These are phyloP conservation scores for Urechis unicinctus DNA, from an alignment of 2,888 invertebrate genomes.

Conservation along the genomic window DNA sequence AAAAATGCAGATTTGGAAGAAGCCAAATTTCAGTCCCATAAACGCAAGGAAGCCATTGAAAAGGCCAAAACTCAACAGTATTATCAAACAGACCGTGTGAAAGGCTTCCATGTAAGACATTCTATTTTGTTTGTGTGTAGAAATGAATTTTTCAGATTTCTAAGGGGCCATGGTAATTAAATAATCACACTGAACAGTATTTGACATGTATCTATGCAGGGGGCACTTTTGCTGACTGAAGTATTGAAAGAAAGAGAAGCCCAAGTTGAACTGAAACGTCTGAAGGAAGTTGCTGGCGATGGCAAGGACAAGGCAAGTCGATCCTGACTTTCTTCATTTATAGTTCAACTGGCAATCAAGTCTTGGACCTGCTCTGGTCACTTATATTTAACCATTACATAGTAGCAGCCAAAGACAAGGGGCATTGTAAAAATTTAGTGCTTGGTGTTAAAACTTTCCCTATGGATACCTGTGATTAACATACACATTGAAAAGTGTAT, in stretches of 20 bases:
- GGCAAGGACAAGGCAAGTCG: conserved; percentile 28
- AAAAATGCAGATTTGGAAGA: conserved; percentile 45
- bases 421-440: no score
- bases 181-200: conserved; percentile 5
- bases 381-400: no score
- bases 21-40: conserved; percentile 45
- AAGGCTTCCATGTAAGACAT: conserved; percentile 48
- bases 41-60: conserved; percentile 47
- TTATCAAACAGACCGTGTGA: conserved; percentile 50
- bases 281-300: neutral
- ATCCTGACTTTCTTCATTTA: no score
- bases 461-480: no score
- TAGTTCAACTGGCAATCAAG: no score
- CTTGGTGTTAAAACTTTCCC: no score
- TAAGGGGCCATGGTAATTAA: neutral
- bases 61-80: conserved; percentile 50
- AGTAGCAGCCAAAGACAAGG: no score
- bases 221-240: conserved; percentile 48
- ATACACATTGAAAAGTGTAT: no score
- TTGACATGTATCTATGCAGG: no score
- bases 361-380: no score
- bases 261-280: conserved; percentile 44
- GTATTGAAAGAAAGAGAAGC: conserved; percentile 51
- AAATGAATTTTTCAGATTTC: no score
- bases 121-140: neutral